A percentile compares a stretch with the other conserved stretches of the same genome.
Conservation (phyloP, 2,113 vertebrate genomes). For the Podiceps cristatus region DNA sequence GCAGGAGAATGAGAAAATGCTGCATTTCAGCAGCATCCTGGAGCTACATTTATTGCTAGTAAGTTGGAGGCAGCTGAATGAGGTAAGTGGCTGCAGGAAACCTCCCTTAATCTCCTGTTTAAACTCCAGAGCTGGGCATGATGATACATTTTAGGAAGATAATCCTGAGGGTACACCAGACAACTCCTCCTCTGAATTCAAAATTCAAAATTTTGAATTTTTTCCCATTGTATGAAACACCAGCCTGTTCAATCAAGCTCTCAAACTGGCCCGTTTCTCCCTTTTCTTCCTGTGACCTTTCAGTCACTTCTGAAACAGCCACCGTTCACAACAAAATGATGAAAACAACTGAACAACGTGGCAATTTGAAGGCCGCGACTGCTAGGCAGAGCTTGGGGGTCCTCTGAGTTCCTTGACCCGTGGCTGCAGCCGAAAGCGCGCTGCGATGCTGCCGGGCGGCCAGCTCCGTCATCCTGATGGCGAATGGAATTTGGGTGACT, state of each 20-base stretch:
- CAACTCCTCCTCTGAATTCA: too few species aligned
- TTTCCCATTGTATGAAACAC: background rate
- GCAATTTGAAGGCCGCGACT: too few species aligned
- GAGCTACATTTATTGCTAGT: background rate
- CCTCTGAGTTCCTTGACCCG: too few species aligned
- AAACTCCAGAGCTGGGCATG: background rate
- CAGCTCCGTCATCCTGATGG: background rate
- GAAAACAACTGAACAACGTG: background rate
- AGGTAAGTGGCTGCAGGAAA: background rate
- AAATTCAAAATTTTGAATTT: background rate
- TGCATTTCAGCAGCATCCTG: background rate
- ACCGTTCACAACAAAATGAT: background rate
- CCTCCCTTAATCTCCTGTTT: background rate
- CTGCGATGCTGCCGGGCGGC: fast-evolving
- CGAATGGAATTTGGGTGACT: background rate
- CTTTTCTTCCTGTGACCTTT: background rate
- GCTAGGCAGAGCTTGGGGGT: background rate
- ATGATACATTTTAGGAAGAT: background rate
- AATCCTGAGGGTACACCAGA: background rate
- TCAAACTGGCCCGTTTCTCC: background rate
- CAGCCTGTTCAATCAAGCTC: background rate
- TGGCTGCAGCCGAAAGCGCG: background rate
- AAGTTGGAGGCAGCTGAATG: background rate
- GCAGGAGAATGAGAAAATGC: background rate
- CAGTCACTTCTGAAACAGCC: background rate